Base-by-base conservation (phyloP, 2,113 vertebrate species). In the Serinus canaria region DNA sequence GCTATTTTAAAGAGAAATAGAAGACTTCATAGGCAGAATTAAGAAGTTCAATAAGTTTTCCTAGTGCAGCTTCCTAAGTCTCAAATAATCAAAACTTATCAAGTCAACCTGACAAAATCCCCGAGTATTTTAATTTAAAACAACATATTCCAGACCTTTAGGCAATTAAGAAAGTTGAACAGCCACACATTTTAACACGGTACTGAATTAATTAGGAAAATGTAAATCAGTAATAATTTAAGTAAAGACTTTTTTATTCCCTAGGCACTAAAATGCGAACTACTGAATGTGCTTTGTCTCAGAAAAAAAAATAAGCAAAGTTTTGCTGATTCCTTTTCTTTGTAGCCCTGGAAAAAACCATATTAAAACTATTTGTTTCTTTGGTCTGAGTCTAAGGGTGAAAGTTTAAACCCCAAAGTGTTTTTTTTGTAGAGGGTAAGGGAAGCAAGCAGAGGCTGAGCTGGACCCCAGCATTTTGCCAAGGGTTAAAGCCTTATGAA, bases 401-500 rank as follows among this genome's bases (percentile, higher is more conserved):
- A 41, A 81, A 78, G 24, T 53, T 88, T 86, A 83, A 81, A 37
- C 8, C n/a, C 11, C 22, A 2, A 59, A 75, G 30, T 5, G 6
- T 44, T 59, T 84, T 59, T 84, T 86, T 64, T 20, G 46, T 52
- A 60, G 44, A 66, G 49, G n/a, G n/a, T 43, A 37, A 89, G 35
- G 81, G 59, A 20, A 79, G 33, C 3, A 10, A 77, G 64, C 39
- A 44, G 64, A 24, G 43, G 31, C n/a, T 31, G 60, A 75, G 56
- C 81, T 43, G 79, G 19, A 74, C 39, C 39, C 9, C 41, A 35
- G 58, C 46, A 28, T 58, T 66, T 91, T 24, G 63, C 67, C 47
- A 80, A 85, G 85, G 78, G 90, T 95, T 93, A 94, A 92, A 27
- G 74, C 55, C 68, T 81, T 62, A 49, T 35, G 49, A 59, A 62